These are phyloP conservation scores for Tiliacea citrago DNA, from an alignment of 2,888 invertebrate species.

Conservation along the genomic window DNA sequence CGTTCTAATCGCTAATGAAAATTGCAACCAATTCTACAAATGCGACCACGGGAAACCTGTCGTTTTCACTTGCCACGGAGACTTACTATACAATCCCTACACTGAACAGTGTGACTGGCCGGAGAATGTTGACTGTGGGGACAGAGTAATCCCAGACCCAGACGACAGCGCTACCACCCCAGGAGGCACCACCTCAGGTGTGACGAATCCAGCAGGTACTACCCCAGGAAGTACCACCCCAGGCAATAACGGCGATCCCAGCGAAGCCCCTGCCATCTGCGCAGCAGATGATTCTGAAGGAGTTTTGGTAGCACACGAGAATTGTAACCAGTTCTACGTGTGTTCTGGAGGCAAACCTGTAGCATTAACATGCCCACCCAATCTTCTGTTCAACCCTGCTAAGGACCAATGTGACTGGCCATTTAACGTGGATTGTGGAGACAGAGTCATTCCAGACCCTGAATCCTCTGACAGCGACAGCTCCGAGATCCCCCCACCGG, in stretches of 20 bases:
- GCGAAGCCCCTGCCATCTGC: conserved; percentile 70
- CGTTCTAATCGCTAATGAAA: conserved; percentile 70
- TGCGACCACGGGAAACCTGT: conserved; percentile 70
- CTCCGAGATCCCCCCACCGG: conserved; percentile 7
- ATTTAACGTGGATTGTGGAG: conserved; percentile 71
- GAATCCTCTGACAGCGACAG: conserved; percentile 31
- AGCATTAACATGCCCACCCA: conserved; percentile 53
- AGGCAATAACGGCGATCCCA: conserved; percentile 59
- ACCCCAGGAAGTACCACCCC: neutral
- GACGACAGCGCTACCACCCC: conserved; percentile 20
- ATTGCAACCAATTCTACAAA: conserved; percentile 74
- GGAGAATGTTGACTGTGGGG: conserved; percentile 69
- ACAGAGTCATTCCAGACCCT: conserved; percentile 55
- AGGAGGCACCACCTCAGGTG: neutral
- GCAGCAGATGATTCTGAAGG: conserved; percentile 68
- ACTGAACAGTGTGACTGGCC: conserved; percentile 74
- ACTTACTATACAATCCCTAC: conserved; percentile 67
- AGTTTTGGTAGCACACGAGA: conserved; percentile 71
- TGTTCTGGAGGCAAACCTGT: conserved; percentile 68
- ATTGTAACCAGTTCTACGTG: conserved; percentile 73
- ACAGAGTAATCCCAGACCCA: conserved; percentile 55
- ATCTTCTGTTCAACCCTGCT: conserved; percentile 67
- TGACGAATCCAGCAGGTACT: neutral
- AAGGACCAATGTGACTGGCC: conserved; percentile 73
- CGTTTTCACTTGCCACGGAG: conserved; percentile 54